Evolutionary conservation across 2,888 invertebrate genomes (phyloP).

Genomic region (Lasiommata megera): DNA sequence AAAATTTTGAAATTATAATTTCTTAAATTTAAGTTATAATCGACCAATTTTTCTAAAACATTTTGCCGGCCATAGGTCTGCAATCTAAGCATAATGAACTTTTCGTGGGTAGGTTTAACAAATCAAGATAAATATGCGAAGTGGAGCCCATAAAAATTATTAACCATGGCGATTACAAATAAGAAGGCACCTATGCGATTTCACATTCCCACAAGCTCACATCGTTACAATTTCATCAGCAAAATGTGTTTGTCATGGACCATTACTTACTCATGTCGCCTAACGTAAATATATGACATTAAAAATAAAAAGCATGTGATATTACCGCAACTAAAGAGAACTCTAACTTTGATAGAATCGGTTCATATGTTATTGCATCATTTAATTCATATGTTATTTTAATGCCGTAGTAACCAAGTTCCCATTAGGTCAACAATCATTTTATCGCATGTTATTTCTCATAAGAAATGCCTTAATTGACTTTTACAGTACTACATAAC

Average conservation of each 20-base stretch:
- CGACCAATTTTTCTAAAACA: too few species aligned
- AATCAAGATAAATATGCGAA: too few species aligned
- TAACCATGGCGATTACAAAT: too few species aligned
- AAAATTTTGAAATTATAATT: too few species aligned
- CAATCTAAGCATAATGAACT: too few species aligned
- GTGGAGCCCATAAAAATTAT: too few species aligned
- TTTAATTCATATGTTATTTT: background rate
- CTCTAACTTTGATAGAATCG: background rate
- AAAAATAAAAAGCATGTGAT: background rate
- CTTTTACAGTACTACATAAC: background rate
- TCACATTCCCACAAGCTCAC: background rate
- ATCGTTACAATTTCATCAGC: conserved; percentile 12
- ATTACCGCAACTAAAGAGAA: background rate
- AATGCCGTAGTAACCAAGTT: background rate
- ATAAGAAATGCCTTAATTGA: background rate
- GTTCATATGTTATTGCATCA: background rate
- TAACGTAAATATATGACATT: background rate
- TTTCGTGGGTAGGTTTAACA: too few species aligned
- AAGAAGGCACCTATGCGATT: background rate
- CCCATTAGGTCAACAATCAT: conserved; percentile 8
- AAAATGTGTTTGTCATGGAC: background rate
- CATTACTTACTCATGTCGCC: background rate
- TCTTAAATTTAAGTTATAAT: too few species aligned
- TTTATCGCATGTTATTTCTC: conserved; percentile 7
- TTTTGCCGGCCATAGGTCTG: too few species aligned